These are phyloP conservation scores for Lasioglossum pauxillum DNA, from an alignment of 2,888 invertebrate genomes.

Conservation along the genomic window DNA sequence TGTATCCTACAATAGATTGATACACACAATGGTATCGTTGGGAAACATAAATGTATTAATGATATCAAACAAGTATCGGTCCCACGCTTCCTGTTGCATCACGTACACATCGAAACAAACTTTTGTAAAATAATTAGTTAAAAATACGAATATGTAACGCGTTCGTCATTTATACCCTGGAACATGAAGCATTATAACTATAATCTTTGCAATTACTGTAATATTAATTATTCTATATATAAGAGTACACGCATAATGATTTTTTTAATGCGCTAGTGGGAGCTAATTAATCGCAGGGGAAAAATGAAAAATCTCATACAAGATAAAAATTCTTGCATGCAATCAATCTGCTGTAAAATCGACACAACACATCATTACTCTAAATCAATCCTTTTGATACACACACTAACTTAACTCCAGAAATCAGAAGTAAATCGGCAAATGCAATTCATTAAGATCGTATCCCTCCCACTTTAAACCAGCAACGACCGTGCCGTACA, in stretches of 20 bases:
- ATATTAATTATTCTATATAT: background rate
- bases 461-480: background rate
- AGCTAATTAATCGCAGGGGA: background rate
- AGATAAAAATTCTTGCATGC: background rate
- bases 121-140: background rate
- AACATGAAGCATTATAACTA: background rate
- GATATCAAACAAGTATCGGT: background rate
- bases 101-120: background rate
- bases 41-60: background rate
- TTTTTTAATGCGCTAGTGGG: background rate
- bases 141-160: background rate
- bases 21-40: background rate
- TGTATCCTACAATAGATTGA: background rate
- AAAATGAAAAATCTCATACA: background rate
- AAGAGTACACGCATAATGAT: background rate
- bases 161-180: background rate
- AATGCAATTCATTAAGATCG: background rate
- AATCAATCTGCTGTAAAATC: background rate
- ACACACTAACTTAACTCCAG: no score
- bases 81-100: background rate
- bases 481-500: background rate
- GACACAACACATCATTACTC: no score
- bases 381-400: background rate
- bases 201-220: background rate
- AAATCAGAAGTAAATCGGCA: background rate